Evolutionary conservation across 2,113 vertebrate genomes (phyloP), one percentile per base, ranked within the genome.

Genomic region (Ictalurus furcatus): DNA sequence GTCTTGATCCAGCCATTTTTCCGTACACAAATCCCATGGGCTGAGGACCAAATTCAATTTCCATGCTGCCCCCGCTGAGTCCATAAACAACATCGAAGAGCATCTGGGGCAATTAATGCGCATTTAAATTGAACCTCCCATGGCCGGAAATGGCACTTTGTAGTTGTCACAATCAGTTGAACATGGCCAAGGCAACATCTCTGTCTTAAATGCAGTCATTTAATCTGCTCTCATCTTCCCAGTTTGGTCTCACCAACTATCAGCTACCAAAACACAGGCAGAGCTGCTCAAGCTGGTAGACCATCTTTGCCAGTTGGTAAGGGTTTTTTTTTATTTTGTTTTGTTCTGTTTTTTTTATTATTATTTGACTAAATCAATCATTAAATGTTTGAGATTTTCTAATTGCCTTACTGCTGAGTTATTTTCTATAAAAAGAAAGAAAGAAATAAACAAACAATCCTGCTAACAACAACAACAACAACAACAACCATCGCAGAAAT

Each of bases 91-190:
- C 89, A 65, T 63, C 1, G 58, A 48, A 90, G 88, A 89, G 88
- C 90, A 91, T 90, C 90, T 85, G 88, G 54, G 82, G 34, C 78
- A 82, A 91, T 91, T 88, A 88, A 93, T 91, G 90, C 87, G 87
- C 89, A 90, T 89, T 90, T 88, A 89, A 92, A 89, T 84, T 79
- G 90, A 87, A 89, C 87, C 91, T 87, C 85, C 76, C 74, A 28
- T 90, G 89, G 54, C 56, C 78, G 82, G 90, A 86, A 89, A 82
- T 89, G 89, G 87, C 91, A 93, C 90, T 88, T 88, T 92, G 91
- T 93, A 89, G 89, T 90, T 90, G 92, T 90, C 89, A 90, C 79
- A 92, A 91, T 88, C 87, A 90, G 89, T 90, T 92, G 82, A 87
- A 84, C 79, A 48, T 13, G 74, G 89, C 82, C 82, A 90, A 89